These are phyloP conservation scores for Bombyx mori DNA, from an alignment of 1,140 invertebrate genomes.

Conservation along the genomic window DNA sequence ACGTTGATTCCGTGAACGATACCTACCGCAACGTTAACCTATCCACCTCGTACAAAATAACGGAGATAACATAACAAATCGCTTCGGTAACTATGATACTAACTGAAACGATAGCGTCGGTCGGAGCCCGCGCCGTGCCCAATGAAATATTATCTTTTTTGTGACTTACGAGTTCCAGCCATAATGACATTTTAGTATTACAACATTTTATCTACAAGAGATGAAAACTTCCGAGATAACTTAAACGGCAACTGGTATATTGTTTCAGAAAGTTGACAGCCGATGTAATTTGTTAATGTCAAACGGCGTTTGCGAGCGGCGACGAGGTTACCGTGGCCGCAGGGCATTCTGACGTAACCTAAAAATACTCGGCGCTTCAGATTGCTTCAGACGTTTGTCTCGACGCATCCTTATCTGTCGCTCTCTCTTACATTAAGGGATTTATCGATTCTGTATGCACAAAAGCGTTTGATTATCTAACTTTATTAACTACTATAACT, in stretches of 20 bases:
- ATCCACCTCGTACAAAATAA: slow-evolving; percentile 58
- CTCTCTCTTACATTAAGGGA: slow-evolving; percentile 48
- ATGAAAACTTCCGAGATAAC: slow-evolving; percentile 64
- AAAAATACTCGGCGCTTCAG: slow-evolving; percentile 42
- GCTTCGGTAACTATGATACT: slow-evolving; percentile 49
- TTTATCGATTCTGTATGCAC: slow-evolving; percentile 39
- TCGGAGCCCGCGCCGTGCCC: slow-evolving; percentile 23
- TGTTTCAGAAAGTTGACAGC: slow-evolving; percentile 62
- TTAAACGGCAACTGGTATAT: slow-evolving; percentile 67
- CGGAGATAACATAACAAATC: slow-evolving; percentile 63
- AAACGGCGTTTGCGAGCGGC: slow-evolving; percentile 27
- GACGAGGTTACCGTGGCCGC: slow-evolving; percentile 27
- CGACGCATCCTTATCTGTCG: slow-evolving; percentile 29
- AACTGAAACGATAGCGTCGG: slow-evolving; percentile 40
- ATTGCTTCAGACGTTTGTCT: too few relatives aligned
- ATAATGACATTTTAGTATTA: slow-evolving; percentile 70
- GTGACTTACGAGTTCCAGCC: slow-evolving; percentile 49
- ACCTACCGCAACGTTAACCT: slow-evolving; percentile 49
- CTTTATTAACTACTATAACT: slow-evolving; percentile 33
- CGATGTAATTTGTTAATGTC: slow-evolving; percentile 65
- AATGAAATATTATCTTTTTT: slow-evolving; percentile 58
- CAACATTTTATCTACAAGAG: slow-evolving; percentile 63
- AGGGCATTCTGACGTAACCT: slow-evolving; percentile 33
- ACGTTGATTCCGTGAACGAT: slow-evolving; percentile 31
- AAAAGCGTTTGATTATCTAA: slow-evolving; percentile 33